Evolutionary conservation across 2,888 invertebrate species (phyloP).

Genomic region (Drosophila meridionalis): DNA sequence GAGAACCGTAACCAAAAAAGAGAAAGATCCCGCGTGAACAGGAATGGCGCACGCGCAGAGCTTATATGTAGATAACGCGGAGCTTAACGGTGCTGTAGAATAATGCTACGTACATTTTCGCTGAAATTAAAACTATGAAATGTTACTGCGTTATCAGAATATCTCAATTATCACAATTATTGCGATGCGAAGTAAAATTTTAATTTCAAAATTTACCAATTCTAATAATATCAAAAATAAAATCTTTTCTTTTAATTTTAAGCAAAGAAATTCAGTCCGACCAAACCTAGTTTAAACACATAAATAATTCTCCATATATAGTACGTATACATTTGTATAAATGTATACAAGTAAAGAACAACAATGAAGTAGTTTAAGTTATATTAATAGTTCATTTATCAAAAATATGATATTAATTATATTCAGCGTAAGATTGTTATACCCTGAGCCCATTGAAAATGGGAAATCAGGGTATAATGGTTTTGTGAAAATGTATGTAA

Average conservation of each 20-base stretch:
- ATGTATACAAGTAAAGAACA: not conserved
- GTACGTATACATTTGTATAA: not conserved
- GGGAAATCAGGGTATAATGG: no score
- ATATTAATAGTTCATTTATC: no score
- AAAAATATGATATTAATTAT: no score
- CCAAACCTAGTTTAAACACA: not conserved
- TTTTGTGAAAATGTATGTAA: no score
- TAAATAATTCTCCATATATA: not conserved
- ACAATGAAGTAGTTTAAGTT: no score
- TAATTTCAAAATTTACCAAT: not conserved
- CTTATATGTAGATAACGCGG: slow-evolving; percentile 23
- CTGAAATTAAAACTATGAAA: not conserved
- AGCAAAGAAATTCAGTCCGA: not conserved
- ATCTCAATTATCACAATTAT: not conserved
- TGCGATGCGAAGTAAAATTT: not conserved
- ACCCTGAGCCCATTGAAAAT: no score
- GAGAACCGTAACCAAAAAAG: slow-evolving; percentile 53
- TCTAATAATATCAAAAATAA: not conserved
- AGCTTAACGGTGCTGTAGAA: slow-evolving; percentile 38
- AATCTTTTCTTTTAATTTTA: no score
- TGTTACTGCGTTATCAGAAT: not conserved
- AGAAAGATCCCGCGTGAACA: slow-evolving; percentile 57
- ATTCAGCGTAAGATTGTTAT: no score
- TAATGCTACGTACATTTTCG: not conserved
- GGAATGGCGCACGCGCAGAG: slow-evolving; percentile 4